Evolutionary conservation across 2,888 invertebrate species (phyloP), one percentile per base, ranked within the genome.

Genomic region (Rhabditoides inermis): DNA sequence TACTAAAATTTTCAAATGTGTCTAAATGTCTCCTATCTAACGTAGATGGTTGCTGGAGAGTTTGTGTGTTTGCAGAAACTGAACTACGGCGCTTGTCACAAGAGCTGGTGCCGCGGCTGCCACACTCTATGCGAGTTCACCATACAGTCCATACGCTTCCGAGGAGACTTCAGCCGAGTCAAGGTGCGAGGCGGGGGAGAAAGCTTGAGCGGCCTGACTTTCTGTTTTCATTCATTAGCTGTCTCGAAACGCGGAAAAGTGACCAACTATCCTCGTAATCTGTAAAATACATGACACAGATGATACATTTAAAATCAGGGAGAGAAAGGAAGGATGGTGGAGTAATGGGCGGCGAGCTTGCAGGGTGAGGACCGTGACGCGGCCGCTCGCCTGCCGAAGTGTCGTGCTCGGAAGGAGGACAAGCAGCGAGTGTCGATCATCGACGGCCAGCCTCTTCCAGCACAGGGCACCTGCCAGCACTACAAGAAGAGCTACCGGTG

Each of bases 401-500:
- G n/a, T n/a, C n/a, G n/a, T n/a, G n/a, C n/a, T n/a, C n/a, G n/a
- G 41, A 55, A 55, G 35, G 61, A 57, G 44, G 68, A 65, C 48
- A 61, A 62, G 7, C 75, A 75, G 44, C 78, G 78, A 53, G 76
- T 77, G n/a, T 69, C 72, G 15, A 77, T 80, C 25, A 73, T 77
- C 51, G 75, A 76, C 48, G 80, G 80, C 2, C 69, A 70, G 42
- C 77, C 79, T 1, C 68, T 80, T 39, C 80, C 80, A 3, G 68
- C 74, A 20, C 68, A 75, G 51, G 80, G 80, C 26, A 73, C 78
- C 7, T 80, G 80, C 65, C 77, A 76, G 58, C 80, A 80, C 60
- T 80, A 78, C 72, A 79, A 77, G 72, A 79, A 79, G 61, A 80
- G 79, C 64, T 79, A 70, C 62, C 68, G 80, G 15, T 80, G 80